phyloP scores from a whole-genome alignment of 2,888 invertebrate species.

The Clunio marinus region DNA sequence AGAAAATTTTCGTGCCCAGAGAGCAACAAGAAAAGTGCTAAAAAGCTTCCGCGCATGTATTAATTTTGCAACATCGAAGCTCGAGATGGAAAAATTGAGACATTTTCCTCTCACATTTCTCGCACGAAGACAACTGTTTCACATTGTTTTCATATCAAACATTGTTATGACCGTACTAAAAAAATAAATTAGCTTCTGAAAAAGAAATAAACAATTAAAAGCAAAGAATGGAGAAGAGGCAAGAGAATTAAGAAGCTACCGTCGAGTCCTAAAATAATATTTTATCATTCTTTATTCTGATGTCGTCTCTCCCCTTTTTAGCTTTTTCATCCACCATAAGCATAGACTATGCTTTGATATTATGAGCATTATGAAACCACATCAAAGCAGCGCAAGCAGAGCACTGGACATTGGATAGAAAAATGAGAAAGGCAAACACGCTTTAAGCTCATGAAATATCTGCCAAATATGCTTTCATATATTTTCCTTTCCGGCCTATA shows the following conservation, averaged over 20 bases:
- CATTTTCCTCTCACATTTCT: background rate
- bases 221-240: conserved; percentile 5
- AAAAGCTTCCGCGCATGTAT: conserved; percentile 15
- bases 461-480: background rate
- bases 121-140: background rate
- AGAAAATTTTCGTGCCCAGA: background rate
- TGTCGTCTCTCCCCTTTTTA: background rate
- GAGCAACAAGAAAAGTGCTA: background rate
- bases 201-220: conserved; percentile 32
- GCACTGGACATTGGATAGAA: background rate
- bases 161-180: conserved; percentile 9
- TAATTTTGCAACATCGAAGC: background rate
- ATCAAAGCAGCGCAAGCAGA: no score
- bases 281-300: conserved; percentile 1
- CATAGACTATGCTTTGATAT: background rate
- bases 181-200: conserved; percentile 34
- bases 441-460: background rate
- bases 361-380: no score
- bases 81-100: background rate
- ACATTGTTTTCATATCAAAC: conserved; percentile 13
- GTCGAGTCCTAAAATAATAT: conserved; percentile 30
- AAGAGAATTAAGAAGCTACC: background rate
- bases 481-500: no score
- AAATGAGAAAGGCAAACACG: no score
- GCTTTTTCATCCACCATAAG: background rate